Percentiles rank a stretch among this genome's conserved stretches.
phyloP scores from a whole-genome alignment of 2,888 invertebrate species.

The Tenthredo distinguenda region DNA sequence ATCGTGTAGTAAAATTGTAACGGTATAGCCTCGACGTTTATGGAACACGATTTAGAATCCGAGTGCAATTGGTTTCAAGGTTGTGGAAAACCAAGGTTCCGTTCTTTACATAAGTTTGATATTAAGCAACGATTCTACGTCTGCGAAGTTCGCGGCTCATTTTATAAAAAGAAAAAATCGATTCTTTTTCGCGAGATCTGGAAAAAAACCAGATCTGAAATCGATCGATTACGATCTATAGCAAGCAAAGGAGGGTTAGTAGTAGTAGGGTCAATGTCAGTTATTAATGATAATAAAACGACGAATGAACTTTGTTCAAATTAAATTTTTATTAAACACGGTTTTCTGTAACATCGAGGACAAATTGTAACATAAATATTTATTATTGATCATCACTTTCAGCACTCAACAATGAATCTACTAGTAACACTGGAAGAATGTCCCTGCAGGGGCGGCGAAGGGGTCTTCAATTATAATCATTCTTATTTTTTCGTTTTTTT shows the following conservation, averaged over 20 bases:
- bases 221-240: no score
- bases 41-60: slow-evolving; percentile 39
- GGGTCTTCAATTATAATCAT: slow-evolving; percentile 7
- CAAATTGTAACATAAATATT: slow-evolving; percentile 77
- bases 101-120: slow-evolving; percentile 35
- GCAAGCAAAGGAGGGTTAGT: neutral
- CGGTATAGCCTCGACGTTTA: slow-evolving; percentile 10
- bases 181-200: no score
- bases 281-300: slow-evolving; percentile 8
- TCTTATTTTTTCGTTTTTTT: neutral
- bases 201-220: no score
- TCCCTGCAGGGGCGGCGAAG: slow-evolving; percentile 65
- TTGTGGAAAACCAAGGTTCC: slow-evolving; percentile 41
- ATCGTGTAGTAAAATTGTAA: neutral
- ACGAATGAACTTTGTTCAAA: slow-evolving; percentile 71
- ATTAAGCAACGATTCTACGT: neutral
- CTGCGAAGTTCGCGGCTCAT: no score
- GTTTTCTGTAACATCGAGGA: slow-evolving; percentile 78
- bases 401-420: slow-evolving; percentile 77
- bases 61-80: slow-evolving; percentile 38
- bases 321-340: slow-evolving; percentile 78
- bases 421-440: slow-evolving; percentile 77
- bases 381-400: slow-evolving; percentile 76
- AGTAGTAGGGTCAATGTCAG: neutral
- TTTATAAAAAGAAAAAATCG: no score